A percentile compares a stretch with the other conserved stretches of the same genome.
Conservation (phyloP, 2,113 vertebrate genomes). For the Saccopteryx bilineata region DNA sequence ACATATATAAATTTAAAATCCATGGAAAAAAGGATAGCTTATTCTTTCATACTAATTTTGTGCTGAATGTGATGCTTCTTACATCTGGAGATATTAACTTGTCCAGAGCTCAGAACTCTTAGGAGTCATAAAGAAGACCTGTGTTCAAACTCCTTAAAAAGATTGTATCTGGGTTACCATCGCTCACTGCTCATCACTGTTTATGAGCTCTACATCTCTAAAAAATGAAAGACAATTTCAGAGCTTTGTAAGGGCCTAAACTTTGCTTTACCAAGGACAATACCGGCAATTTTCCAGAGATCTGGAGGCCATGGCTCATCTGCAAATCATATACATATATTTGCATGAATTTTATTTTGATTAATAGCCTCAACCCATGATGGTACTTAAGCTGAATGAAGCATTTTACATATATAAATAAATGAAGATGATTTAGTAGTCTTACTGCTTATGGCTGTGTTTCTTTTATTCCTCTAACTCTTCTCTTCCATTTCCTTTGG, state of each 20-base stretch:
- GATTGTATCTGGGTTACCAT: neutral
- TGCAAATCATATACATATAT: slow-evolving; percentile 74
- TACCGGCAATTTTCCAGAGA: slow-evolving; percentile 76
- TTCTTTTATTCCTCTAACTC: neutral
- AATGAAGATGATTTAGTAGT: slow-evolving; percentile 69
- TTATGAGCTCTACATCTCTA: slow-evolving; percentile 38
- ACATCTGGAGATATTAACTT: slow-evolving; percentile 14
- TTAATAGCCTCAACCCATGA: slow-evolving; percentile 75
- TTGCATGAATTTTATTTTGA: slow-evolving; percentile 80
- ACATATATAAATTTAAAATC: neutral
- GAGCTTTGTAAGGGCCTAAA: slow-evolving; percentile 61
- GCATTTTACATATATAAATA: slow-evolving; percentile 82
- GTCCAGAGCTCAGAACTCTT: neutral
- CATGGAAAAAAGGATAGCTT: neutral
- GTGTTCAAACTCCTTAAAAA: neutral
- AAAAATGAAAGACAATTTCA: slow-evolving; percentile 67
- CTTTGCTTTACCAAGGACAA: slow-evolving; percentile 77
- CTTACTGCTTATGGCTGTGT: slow-evolving; percentile 33
- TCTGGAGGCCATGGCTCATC: slow-evolving; percentile 73
- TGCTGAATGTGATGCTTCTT: neutral
- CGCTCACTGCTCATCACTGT: neutral
- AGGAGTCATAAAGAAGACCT: neutral
- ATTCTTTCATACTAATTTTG: neutral
- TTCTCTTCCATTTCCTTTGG: slow-evolving; percentile 39
- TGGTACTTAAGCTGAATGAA: slow-evolving; percentile 79